Evolutionary conservation across 23 tunicate species (phyloP), one percentile per base, ranked within the genome.

Genomic region (Ciona savignyi): DNA sequence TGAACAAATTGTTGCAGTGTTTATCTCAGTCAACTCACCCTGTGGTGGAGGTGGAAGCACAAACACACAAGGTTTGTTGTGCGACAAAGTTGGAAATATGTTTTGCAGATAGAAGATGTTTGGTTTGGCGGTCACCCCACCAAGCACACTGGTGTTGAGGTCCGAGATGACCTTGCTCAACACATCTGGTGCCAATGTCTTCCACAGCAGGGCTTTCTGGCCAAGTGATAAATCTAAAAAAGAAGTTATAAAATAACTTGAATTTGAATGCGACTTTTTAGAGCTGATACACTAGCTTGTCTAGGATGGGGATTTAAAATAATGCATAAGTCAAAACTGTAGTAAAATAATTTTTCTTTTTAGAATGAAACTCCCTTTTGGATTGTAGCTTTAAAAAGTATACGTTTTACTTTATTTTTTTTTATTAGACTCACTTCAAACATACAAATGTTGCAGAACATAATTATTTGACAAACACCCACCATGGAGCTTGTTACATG

Each of bases 161-260:
- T 83, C 89, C 1, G 77, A 32, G 23, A 79, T 65, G 21, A 89
- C 75, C 23, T 73, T 69, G 2, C 48, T 64, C 34, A 77, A 56
- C 30, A 72, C 81, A 4, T 89, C 79, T 15, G 88, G 96, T n/a
- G 70, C 63, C 25, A 89, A 60, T 1, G 67, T 65, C 48, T 83
- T 89, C 96, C 96, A 89, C 35, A 89, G 77, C 48, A 83, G 48
- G 0, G 96, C 96, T 70, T 89, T 89, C 32, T 89, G 90, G 6
- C 96, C 96, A 34, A 82, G 35, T 22, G 87, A 70, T 27, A 88
- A 56, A 67, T 69, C 96, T 88, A 51, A n/a, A 26, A n/a, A n/a
- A n/a, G n/a, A n/a, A n/a, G n/a, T n/a, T n/a, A n/a, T n/a, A n/a
- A n/a, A n/a, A n/a, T n/a, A n/a, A n/a, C n/a, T n/a, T n/a, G n/a